phyloP scores from a whole-genome alignment of 2,888 invertebrate genomes.

The Chrysolina haemoptera region DNA sequence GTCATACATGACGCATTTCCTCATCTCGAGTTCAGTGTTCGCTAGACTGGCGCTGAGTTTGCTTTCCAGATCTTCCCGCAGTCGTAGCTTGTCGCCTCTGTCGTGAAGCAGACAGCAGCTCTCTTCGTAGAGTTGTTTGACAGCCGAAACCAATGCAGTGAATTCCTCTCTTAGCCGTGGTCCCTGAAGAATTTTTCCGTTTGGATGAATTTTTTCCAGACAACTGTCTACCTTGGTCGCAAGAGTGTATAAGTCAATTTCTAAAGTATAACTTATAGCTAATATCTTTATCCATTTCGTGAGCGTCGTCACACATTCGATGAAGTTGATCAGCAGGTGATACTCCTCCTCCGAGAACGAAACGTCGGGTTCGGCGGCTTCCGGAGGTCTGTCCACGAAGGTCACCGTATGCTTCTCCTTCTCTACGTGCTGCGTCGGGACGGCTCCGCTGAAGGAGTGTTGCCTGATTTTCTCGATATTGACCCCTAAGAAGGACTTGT shows the following conservation, averaged over 20 bases:
- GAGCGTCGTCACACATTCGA: constrained; percentile 88
- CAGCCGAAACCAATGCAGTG: constrained; percentile 80
- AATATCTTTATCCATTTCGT: constrained; percentile 83
- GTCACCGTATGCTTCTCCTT: constrained; percentile 62
- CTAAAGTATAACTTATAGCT: constrained; percentile 78
- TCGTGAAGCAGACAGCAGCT: constrained; percentile 80
- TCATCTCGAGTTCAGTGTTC: constrained; percentile 81
- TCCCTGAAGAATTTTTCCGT: constrained; percentile 86
- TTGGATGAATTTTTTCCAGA: constrained; percentile 84
- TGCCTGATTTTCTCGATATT: constrained; percentile 68
- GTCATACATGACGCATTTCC: constrained; percentile 78
- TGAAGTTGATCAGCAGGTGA: constrained; percentile 81
- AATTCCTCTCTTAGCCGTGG: constrained; percentile 80
- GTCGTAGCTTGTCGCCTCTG: constrained; percentile 76
- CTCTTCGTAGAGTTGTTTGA: constrained; percentile 80
- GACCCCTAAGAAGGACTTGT: constrained; percentile 67
- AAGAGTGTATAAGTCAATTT: constrained; percentile 82
- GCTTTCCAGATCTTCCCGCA: constrained; percentile 79
- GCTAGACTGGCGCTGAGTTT: constrained; percentile 79
- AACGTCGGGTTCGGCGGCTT: constrained; percentile 66
- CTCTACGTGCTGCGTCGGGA: constrained; percentile 55
- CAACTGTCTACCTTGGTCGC: constrained; percentile 81
- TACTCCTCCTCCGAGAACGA: constrained; percentile 78
- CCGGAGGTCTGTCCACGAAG: constrained; percentile 63
- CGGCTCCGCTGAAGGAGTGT: constrained; percentile 68